Conservation (phyloP, 2,888 invertebrate species). For the Metopia argyrocephala region DNA sequence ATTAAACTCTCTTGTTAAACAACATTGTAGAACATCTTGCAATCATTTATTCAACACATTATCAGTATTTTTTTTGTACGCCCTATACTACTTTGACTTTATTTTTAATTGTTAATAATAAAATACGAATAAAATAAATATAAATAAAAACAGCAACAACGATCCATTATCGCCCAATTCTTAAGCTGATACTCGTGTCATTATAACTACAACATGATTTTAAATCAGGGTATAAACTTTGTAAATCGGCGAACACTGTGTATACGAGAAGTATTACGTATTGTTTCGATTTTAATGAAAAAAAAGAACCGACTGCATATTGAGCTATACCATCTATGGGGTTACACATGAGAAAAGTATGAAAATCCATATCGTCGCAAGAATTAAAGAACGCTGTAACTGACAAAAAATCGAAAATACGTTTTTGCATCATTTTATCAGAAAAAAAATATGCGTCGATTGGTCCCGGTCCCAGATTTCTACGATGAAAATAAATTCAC, state of each 20-base stretch:
- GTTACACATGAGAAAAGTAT: too few relatives aligned
- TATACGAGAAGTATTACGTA: too few relatives aligned
- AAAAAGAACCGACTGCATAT: too few relatives aligned
- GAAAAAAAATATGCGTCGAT: too few relatives aligned
- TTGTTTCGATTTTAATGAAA: background rate
- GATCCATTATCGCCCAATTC: slow-evolving; percentile 41
- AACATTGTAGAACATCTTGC: slow-evolving; percentile 7
- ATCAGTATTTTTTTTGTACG: slow-evolving; percentile 14
- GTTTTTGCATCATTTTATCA: too few relatives aligned
- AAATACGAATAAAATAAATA: slow-evolving; percentile 2
- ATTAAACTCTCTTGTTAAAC: slow-evolving; percentile 47
- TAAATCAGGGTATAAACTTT: slow-evolving; percentile 57
- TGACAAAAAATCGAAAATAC: too few relatives aligned
- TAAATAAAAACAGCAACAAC: background rate
- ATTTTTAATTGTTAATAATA: slow-evolving; percentile 51
- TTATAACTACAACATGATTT: slow-evolving; percentile 47
- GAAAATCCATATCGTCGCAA: too few relatives aligned
- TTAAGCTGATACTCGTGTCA: too few relatives aligned
- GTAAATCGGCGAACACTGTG: slow-evolving; percentile 5
- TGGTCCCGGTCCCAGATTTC: too few relatives aligned
- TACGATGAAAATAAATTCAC: too few relatives aligned
- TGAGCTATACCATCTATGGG: too few relatives aligned
- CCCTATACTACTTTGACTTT: background rate
- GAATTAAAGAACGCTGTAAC: too few relatives aligned
- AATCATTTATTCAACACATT: slow-evolving; percentile 45